A percentile compares a stretch with the other conserved stretches of the same genome.
phyloP scores from a whole-genome alignment of 2,113 vertebrate genomes.

The Cyprinodon brontotheroides region DNA sequence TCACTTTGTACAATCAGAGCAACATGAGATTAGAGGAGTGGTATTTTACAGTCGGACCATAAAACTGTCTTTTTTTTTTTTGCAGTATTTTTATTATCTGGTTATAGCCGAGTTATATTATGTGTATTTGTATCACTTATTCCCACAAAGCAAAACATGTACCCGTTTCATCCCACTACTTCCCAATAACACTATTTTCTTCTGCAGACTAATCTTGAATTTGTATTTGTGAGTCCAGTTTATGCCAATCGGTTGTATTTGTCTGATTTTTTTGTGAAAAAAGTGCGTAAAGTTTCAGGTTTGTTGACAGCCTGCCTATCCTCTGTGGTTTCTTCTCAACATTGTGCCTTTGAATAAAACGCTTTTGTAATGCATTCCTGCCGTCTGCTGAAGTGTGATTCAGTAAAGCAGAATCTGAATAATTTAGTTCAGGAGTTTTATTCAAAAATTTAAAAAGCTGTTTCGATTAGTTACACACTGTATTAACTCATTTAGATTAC shows the following conservation, averaged over 20 bases:
- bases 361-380: constrained; percentile 23
- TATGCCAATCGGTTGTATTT: constrained; percentile 13
- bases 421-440: not conserved
- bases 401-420: not conserved
- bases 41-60: not conserved
- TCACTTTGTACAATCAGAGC: not conserved
- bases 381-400: not conserved
- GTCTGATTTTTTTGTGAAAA: constrained; percentile 25
- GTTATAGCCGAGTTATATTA: not conserved
- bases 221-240: not conserved
- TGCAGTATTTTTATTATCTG: not conserved
- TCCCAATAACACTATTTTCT: constrained; percentile 7
- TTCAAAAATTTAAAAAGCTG: not conserved
- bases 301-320: constrained; percentile 13
- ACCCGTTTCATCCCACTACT: not conserved
- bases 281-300: constrained; percentile 19
- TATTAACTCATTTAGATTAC: not conserved
- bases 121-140: not conserved
- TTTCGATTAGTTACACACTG: not conserved
- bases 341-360: constrained; percentile 70
- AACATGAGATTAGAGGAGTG: not conserved
- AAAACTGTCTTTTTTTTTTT: not conserved
- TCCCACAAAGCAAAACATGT: not conserved
- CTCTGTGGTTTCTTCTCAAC: constrained; percentile 31
- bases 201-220: not conserved